Evolutionary conservation across 2,888 invertebrate genomes (phyloP), one percentile per base, ranked within the genome.

Genomic region (Megastigmus dorsalis): DNA sequence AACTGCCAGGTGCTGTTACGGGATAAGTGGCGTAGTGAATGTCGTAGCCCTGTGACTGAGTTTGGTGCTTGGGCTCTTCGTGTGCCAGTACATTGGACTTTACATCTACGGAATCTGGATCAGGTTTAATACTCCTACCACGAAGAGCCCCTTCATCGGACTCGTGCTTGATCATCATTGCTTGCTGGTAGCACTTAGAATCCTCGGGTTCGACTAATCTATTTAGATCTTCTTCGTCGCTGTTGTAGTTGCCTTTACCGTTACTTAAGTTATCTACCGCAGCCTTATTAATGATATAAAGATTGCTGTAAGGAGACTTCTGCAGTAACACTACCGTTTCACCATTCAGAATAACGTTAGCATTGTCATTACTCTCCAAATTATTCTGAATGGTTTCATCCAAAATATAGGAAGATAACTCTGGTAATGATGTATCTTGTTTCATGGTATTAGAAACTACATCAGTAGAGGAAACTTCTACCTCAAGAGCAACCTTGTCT

Each of bases 241-340:
- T 80, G 50, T 74, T 74, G 26, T 79, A 73, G 57, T 81, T 75
- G 0, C 38, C 1, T 2, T 59, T 73, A 41, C 28, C 33, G 9
- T 18, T n/a, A 9, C 48, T 23, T 2, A 48, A 9, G 23, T 48
- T 65, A 7, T 67, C 73, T 0, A 66, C 59, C 1, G 83, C 82
- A 0, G 88, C 87, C 76, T 88, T 88, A 70, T 88, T 88, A 41
- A 88, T 88, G 2, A 87, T 86, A 72, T 86, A 88, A 9, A 87
- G 76, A 78, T 88, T 87, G 50, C 88, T 87, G 71, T 88, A 86
- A 0, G 87, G 88, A 2, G 87, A 86, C 48, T 87, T 88, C 74
- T 84, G 85, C 28, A 85, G 52, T 2, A 88, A 67, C 18, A 86
- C 82, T 5, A 88, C 82, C 0, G 88, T 87, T 57, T 88, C 88